Percentiles rank a stretch among this genome's conserved stretches.
Evolutionary conservation across 23 tunicate species (phyloP).

Genomic region (Pegea sp.): DNA sequence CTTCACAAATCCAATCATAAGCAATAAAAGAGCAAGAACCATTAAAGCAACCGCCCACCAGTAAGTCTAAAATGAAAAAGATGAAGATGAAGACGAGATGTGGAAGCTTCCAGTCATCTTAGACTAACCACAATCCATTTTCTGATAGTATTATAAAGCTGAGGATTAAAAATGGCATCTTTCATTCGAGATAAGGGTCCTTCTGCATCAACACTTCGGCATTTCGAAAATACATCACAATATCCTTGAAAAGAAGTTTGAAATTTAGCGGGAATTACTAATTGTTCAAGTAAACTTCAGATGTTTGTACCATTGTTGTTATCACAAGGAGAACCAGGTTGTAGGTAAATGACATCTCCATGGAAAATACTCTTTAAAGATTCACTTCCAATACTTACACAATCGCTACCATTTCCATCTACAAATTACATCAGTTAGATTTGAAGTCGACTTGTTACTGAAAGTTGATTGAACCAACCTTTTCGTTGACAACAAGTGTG

Average conservation of each 20-base stretch:
- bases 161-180: conserved; percentile 77
- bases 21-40: conserved; percentile 46
- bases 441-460: too few species aligned
- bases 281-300: neutral
- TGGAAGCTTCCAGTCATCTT: neutral
- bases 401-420: conserved; percentile 9
- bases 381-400: conserved; percentile 43
- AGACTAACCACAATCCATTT: conserved; percentile 82
- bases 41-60: conserved; percentile 96
- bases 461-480: conserved; percentile 10
- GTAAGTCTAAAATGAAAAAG: conserved; percentile 28
- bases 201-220: conserved; percentile 87
- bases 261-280: neutral
- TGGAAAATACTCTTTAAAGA: conserved; percentile 7
- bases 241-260: conserved; percentile 19
- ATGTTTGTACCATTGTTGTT: conserved; percentile 63
- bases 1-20: conserved; percentile 85
- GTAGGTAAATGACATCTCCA: conserved; percentile 19
- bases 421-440: too few species aligned
- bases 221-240: conserved; percentile 90
- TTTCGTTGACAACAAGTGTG: conserved; percentile 74
- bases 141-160: conserved; percentile 63
- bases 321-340: conserved; percentile 94
- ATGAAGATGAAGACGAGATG: neutral
- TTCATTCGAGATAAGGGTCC: conserved; percentile 91